Base-by-base conservation (phyloP, 1,140 invertebrate species). In the Cotesia glomerata region DNA sequence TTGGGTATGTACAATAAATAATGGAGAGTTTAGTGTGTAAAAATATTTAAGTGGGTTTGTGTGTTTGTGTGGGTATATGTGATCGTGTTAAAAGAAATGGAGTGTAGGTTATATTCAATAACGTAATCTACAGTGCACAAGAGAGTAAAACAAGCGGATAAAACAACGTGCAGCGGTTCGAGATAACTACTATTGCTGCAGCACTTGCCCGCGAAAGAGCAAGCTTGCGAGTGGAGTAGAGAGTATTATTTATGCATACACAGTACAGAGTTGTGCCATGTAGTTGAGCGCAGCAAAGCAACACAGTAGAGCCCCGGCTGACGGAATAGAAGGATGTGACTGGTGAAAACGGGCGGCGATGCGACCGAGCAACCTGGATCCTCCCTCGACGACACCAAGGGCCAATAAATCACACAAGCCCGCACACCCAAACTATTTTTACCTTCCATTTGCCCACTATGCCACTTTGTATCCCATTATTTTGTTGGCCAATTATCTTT, bases 211-310 rank as follows among this genome's bases (percentile, higher is more conserved):
- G 69, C 61, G 45, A 64, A 49, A 63, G 56, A 58, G 56, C 56
- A 58, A 58, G 56, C 56, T 58, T 58, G 51, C 62, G 69, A 71
- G 63, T 52, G 61, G 69, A 71, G 63, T 52, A 51, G 18, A 26
- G 13, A 39, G 32, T 72, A 72, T 72, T 72, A 72, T 72, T 72
- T 72, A 72, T 72, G 71, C 71, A 72, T 67, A 72, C 64, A 65
- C 54, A 67, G 71, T 56, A 65, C 54, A 67, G 71, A 67, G 54
- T 39, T 67, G 71, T 59, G 54, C 56, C 56, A 36, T 72, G 71
- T 67, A 67, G 71, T 39, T 8, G 39, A 45, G 39, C 11, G 11
- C 5, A 45, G 39, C 39, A 45, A 5, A 45, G 39, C 39, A 45
- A 45, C 39, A 45, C 39, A 45, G 26, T 26, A 26, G 26, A 26